Percentiles rank a stretch among this genome's conserved stretches.
phyloP scores from a whole-genome alignment of 2,113 vertebrate genomes.

The Brachyistius frenatus region DNA sequence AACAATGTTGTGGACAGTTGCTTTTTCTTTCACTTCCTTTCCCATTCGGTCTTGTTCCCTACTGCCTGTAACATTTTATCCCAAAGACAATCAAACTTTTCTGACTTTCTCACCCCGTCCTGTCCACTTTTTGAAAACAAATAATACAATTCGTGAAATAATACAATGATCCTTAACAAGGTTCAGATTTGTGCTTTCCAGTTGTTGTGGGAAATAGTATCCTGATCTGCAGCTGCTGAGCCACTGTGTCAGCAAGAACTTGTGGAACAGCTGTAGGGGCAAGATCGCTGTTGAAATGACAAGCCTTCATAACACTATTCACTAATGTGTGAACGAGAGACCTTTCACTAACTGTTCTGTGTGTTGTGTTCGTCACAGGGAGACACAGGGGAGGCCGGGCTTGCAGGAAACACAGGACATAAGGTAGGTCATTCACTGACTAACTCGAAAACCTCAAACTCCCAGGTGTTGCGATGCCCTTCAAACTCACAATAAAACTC shows the following conservation, averaged over 20 bases:
- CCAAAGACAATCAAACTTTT: background rate
- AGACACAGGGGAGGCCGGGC: constrained; percentile 79
- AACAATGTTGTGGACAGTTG: constrained; percentile 13
- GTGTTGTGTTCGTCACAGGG: constrained; percentile 76
- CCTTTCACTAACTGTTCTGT: constrained; percentile 70
- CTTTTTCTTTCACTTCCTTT: constrained; percentile 7
- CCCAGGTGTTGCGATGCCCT: background rate
- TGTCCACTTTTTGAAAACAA: constrained; percentile 8
- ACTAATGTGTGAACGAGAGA: constrained; percentile 78
- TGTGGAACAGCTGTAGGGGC: constrained; percentile 77
- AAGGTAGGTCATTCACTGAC: constrained; percentile 79
- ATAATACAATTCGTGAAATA: constrained; percentile 27
- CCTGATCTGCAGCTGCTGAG: constrained; percentile 77
- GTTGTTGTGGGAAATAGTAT: constrained; percentile 79
- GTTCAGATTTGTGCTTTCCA: constrained; percentile 62
- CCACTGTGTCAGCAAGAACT: constrained; percentile 66
- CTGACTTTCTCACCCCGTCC: background rate
- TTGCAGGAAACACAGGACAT: constrained; percentile 79
- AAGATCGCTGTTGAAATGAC: constrained; percentile 49
- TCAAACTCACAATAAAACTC: constrained; percentile 11
- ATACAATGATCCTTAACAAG: constrained; percentile 42
- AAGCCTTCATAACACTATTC: constrained; percentile 67
- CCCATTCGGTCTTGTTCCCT: background rate
- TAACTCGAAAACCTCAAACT: constrained; percentile 1
- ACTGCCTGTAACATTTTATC: constrained; percentile 4